Percentiles rank a stretch among this genome's conserved stretches.
Conservation (phyloP, 1,140 invertebrate genomes). For the Metaphire vulgaris region DNA sequence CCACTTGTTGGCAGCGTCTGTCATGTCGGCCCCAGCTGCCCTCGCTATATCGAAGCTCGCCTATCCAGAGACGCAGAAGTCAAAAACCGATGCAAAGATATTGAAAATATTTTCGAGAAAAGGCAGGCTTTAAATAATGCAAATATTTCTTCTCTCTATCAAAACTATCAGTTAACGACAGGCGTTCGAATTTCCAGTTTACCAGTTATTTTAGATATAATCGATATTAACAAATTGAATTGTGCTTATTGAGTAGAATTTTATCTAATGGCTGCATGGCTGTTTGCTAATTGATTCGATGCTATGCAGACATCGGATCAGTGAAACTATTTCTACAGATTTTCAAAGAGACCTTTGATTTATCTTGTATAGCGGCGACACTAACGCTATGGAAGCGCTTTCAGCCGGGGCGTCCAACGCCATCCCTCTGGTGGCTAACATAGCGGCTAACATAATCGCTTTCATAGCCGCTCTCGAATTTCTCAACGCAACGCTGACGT, state of each 20-base stretch:
- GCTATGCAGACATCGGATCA: no score
- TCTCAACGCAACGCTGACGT: constrained; percentile 33
- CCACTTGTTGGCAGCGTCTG: constrained; percentile 72
- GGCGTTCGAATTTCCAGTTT: not conserved
- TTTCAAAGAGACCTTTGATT: no score
- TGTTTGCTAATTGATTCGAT: not conserved
- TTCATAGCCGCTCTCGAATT: constrained; percentile 36
- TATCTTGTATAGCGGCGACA: constrained; percentile 29
- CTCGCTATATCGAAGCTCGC: constrained; percentile 80
- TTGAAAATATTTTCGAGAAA: constrained; percentile 8
- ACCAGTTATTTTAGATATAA: not conserved
- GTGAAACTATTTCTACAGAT: no score
- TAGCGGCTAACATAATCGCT: constrained; percentile 36
- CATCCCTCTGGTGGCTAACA: constrained; percentile 35
- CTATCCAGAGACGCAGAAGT: constrained; percentile 76
- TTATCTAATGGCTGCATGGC: not conserved
- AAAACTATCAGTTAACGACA: not conserved
- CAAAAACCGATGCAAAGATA: constrained; percentile 26
- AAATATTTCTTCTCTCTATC: not conserved
- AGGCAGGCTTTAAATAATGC: not conserved
- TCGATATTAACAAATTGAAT: not conserved
- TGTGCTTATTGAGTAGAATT: not conserved
- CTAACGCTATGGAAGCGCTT: constrained; percentile 34
- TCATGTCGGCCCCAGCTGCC: constrained; percentile 90
- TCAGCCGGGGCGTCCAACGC: constrained; percentile 32